Evolutionary conservation across 2,888 invertebrate genomes (phyloP).

Genomic region (Stenodema calcarata): DNA sequence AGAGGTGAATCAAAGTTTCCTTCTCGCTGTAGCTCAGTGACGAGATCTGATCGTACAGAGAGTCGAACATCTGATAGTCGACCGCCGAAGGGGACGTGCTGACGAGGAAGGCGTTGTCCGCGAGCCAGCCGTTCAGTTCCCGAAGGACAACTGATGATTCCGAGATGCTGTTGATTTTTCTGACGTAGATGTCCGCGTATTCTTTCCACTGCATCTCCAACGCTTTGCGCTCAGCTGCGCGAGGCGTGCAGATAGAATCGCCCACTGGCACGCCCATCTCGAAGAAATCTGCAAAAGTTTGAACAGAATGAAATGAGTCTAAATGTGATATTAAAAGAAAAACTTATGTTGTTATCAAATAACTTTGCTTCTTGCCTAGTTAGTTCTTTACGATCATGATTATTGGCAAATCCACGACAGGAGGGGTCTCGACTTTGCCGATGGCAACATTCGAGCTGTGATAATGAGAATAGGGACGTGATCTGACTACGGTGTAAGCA

Average conservation of each 20-base stretch:
- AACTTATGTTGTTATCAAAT: too few relatives aligned
- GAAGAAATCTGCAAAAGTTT: background rate
- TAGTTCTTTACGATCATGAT: too few relatives aligned
- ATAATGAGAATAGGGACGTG: too few relatives aligned
- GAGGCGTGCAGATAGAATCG: background rate
- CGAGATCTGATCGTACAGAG: constrained; percentile 27
- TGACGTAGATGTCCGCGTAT: constrained; percentile 27
- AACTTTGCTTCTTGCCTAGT: too few relatives aligned
- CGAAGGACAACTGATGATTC: background rate
- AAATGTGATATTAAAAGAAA: too few relatives aligned
- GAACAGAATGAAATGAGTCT: too few relatives aligned
- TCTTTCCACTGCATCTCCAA: constrained; percentile 21
- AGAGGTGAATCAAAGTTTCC: constrained; percentile 24
- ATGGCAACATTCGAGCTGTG: too few relatives aligned
- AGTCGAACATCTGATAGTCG: constrained; percentile 4
- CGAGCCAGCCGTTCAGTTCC: constrained; percentile 31
- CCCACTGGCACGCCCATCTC: background rate
- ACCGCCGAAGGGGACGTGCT: background rate
- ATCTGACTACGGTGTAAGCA: too few relatives aligned
- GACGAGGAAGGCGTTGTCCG: constrained; percentile 13
- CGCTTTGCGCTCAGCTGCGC: background rate
- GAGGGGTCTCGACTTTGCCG: too few relatives aligned
- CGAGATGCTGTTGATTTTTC: constrained; percentile 26
- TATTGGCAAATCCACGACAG: too few relatives aligned
- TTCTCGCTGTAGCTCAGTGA: constrained; percentile 25